phyloP scores from a whole-genome alignment of 2,888 invertebrate species.

The Nephrotoma appendiculata region DNA sequence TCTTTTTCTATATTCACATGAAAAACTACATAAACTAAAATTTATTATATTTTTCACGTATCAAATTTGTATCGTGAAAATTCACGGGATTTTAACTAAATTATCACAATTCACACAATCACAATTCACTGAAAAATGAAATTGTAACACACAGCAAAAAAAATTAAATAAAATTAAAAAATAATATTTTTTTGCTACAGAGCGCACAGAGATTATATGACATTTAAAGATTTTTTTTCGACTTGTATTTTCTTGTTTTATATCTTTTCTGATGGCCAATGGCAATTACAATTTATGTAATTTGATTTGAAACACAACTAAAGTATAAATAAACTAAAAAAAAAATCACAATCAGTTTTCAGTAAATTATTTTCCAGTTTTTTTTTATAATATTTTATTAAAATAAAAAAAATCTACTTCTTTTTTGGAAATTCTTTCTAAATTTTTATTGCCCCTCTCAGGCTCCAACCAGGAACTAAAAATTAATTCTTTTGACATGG shows the following conservation, averaged over 20 bases:
- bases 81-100: neutral
- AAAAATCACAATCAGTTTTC: neutral
- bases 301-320: neutral
- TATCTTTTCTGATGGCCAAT: neutral
- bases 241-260: neutral
- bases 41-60: neutral
- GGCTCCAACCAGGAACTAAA: conserved; percentile 4
- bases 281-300: neutral
- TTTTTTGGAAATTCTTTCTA: neutral
- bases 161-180: neutral
- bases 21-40: neutral
- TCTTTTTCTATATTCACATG: neutral
- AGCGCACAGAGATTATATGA: neutral
- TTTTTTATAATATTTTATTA: neutral
- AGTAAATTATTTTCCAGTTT: neutral
- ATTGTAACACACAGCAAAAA: neutral
- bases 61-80: neutral
- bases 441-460: neutral
- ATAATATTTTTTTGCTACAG: neutral
- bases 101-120: neutral
- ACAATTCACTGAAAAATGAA: neutral
- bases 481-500: neutral
- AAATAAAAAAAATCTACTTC: neutral
- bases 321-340: neutral
- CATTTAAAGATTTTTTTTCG: neutral